Evolutionary conservation across 1,140 invertebrate genomes (phyloP).

Genomic region (Drosophila sp.): DNA sequence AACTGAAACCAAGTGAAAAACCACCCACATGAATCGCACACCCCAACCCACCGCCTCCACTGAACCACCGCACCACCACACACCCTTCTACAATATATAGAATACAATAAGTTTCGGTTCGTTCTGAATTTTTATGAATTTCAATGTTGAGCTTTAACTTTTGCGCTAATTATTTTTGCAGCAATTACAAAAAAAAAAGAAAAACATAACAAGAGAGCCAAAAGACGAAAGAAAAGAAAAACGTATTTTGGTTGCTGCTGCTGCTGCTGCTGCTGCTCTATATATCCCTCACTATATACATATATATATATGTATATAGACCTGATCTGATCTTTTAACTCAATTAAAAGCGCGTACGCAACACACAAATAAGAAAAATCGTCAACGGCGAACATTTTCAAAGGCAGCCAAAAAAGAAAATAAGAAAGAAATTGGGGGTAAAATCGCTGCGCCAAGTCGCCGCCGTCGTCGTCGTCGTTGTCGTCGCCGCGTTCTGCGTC

Average conservation of each 20-base stretch:
- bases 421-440: slow-evolving; percentile 15
- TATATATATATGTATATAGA: slow-evolving; percentile 42
- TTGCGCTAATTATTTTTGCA: slow-evolving; percentile 77
- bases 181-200: slow-evolving; percentile 57
- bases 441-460: slow-evolving; percentile 57
- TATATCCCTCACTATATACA: slow-evolving; percentile 25
- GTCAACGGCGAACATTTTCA: slow-evolving; percentile 41
- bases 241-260: not conserved
- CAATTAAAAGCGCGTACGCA: slow-evolving; percentile 77
- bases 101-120: slow-evolving; percentile 25
- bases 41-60: not conserved
- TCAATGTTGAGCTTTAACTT: slow-evolving; percentile 71
- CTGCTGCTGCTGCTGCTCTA: slow-evolving; percentile 21
- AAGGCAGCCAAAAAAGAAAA: slow-evolving; percentile 44
- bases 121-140: slow-evolving; percentile 56
- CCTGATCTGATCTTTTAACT: slow-evolving; percentile 76
- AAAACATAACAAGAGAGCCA: slow-evolving; percentile 39
- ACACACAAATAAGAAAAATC: slow-evolving; percentile 45
- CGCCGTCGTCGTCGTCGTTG: slow-evolving; percentile 28
- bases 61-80: not conserved
- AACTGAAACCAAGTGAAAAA: not conserved
- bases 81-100: too few relatives aligned
- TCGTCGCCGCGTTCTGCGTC: slow-evolving; percentile 61
- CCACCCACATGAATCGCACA: not conserved
- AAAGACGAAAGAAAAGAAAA: slow-evolving; percentile 5